Evolutionary conservation across 2,113 vertebrate species (phyloP).

Genomic region (Apteryx owenii): DNA sequence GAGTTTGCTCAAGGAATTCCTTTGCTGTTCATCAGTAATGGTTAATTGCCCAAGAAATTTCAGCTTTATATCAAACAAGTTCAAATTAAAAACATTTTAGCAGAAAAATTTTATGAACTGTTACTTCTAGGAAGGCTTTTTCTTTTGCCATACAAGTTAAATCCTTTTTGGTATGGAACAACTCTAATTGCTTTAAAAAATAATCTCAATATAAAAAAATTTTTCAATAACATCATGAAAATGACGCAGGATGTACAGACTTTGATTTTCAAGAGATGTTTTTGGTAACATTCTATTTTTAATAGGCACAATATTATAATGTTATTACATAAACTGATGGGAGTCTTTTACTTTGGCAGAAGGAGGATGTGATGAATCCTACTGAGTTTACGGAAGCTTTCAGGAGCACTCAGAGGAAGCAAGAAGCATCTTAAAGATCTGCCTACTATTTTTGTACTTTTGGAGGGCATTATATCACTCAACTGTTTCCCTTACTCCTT

Average conservation of each 20-base stretch:
- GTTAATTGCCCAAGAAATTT: constrained; percentile 13
- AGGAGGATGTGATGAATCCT: background rate
- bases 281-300: background rate
- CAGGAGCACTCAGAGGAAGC: background rate
- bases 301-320: background rate
- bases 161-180: background rate
- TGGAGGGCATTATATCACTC: background rate
- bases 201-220: background rate
- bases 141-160: background rate
- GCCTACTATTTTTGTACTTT: background rate
- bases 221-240: background rate
- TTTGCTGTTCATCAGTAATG: background rate
- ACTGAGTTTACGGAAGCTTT: background rate
- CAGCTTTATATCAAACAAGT: background rate
- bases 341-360: background rate
- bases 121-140: background rate
- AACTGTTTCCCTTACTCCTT: background rate
- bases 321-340: background rate
- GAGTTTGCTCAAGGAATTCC: constrained; percentile 8
- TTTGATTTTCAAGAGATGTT: background rate
- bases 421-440: background rate
- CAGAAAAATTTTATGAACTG: background rate
- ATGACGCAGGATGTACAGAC: background rate
- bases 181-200: background rate
- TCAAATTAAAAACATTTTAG: background rate